Conservation (phyloP, 2,797 vertebrate species). For the Phrynocephalus guinanensis region DNA sequence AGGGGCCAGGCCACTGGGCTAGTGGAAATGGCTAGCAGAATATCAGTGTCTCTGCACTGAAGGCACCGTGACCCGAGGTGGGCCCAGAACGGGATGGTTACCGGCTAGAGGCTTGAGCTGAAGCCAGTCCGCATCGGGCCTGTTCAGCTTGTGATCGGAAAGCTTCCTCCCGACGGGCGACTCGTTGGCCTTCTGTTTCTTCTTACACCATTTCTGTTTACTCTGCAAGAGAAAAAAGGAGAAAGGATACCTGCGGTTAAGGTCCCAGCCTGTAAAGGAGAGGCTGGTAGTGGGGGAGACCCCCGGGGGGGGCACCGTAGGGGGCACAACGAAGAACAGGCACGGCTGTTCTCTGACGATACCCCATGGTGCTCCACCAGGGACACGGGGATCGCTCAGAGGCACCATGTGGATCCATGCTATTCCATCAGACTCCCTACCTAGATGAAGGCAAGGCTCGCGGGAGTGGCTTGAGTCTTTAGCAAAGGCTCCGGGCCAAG, state of each 20-base stretch:
- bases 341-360: neutral
- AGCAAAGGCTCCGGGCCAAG: neutral
- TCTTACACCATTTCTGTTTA: constrained; percentile 82
- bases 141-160: constrained; percentile 94
- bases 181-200: constrained; percentile 81
- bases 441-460: neutral
- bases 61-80: neutral
- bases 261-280: neutral
- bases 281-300: neutral
- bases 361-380: too few relatives aligned
- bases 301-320: neutral
- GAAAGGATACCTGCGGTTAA: neutral
- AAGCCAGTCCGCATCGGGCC: constrained; percentile 94
- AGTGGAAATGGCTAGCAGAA: neutral
- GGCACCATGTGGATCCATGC: neutral
- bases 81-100: constrained; percentile 59
- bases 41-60: neutral
- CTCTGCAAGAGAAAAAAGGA: constrained; percentile 66
- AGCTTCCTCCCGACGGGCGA: constrained; percentile 90
- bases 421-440: neutral
- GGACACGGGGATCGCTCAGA: neutral
- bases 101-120: constrained; percentile 90
- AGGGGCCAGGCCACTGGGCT: neutral
- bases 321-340: neutral
- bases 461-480: neutral